These are phyloP conservation scores for Lepus oiostolus DNA, from an alignment of 2,797 vertebrate genomes.

Conservation along the genomic window DNA sequence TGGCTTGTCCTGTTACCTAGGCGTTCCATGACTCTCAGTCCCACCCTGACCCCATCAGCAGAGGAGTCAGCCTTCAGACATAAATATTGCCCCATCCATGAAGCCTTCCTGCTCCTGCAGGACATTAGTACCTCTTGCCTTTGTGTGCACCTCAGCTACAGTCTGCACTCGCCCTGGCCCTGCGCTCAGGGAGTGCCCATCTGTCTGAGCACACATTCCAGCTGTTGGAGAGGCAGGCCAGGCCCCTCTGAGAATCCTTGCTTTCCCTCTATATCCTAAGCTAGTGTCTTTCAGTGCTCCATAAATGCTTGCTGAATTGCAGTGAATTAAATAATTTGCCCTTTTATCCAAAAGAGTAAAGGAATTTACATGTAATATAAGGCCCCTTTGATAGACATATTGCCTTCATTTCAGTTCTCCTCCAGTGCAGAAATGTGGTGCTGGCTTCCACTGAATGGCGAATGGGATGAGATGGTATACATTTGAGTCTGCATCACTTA, in stretches of 20 bases:
- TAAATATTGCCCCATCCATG: background rate
- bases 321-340: slow-evolving; percentile 80
- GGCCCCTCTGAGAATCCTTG: background rate
- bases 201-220: too few species aligned
- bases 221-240: background rate
- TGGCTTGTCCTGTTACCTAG: background rate
- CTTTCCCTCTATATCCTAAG: background rate
- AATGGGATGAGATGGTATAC: slow-evolving; percentile 56
- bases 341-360: slow-evolving; percentile 80
- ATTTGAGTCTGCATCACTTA: slow-evolving; percentile 66
- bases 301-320: slow-evolving; percentile 70
- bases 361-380: slow-evolving; percentile 77
- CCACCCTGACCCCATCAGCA: background rate
- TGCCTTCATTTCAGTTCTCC: slow-evolving; percentile 70
- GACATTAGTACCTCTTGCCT: background rate
- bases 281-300: slow-evolving; percentile 33
- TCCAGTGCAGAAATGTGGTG: slow-evolving; percentile 62
- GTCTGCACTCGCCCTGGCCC: background rate
- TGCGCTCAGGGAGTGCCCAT: fast-evolving
- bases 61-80: background rate
- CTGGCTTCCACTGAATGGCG: slow-evolving; percentile 22
- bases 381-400: slow-evolving; percentile 72
- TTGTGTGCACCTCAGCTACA: background rate
- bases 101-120: background rate
- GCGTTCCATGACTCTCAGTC: background rate